Conservation (phyloP, 2,797 vertebrate genomes). For the Lutjanus campechanus region DNA sequence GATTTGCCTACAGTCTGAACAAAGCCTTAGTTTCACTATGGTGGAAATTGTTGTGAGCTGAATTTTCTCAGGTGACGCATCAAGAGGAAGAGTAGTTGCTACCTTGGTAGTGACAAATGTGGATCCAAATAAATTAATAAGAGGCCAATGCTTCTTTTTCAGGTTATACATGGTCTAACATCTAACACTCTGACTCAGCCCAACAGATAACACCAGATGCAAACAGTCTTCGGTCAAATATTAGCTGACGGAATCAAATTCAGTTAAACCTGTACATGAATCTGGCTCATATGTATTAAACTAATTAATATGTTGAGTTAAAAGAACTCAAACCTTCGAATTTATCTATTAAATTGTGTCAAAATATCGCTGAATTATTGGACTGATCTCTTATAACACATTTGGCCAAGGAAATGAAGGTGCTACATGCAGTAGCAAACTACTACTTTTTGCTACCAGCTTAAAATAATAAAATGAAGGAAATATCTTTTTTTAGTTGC, state of each 20-base stretch:
- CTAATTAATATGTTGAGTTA: neutral
- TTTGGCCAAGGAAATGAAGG: neutral
- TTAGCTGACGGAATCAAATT: neutral
- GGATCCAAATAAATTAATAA: too few species aligned
- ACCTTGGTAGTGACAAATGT: too few species aligned
- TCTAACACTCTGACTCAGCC: too few species aligned
- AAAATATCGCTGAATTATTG: neutral
- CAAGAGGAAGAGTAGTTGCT: neutral
- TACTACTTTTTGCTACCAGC: too few species aligned
- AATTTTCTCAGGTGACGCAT: neutral
- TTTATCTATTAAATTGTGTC: neutral
- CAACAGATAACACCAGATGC: too few species aligned
- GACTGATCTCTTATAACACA: neutral
- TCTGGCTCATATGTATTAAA: neutral
- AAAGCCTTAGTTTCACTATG: neutral
- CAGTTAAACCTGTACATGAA: neutral
- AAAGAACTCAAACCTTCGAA: neutral
- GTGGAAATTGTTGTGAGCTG: neutral
- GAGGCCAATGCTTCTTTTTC: neutral
- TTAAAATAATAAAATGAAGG: too few species aligned
- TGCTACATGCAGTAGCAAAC: neutral
- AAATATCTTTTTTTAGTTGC: neutral
- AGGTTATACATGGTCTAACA: neutral
- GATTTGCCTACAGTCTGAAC: too few species aligned
- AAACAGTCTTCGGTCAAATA: too few species aligned